phyloP scores from a whole-genome alignment of 2,888 invertebrate genomes.

The Sarcophaga subvicina region DNA sequence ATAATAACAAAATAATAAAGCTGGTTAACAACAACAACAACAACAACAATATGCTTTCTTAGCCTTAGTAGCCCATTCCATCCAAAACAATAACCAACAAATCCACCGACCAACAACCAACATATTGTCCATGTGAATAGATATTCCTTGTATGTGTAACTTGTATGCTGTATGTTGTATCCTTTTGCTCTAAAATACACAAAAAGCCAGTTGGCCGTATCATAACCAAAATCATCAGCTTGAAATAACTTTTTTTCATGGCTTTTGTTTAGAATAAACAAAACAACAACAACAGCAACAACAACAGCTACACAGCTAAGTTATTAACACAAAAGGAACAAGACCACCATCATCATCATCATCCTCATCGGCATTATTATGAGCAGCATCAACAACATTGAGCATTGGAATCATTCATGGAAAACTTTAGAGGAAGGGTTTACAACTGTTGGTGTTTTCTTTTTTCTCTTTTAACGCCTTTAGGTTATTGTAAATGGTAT shows the following conservation, averaged over 20 bases:
- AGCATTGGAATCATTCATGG: conserved; percentile 34
- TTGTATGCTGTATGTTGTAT: not conserved
- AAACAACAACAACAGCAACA: conserved; percentile 23
- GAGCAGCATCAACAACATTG: conserved; percentile 30
- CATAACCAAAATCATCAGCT: conserved; percentile 57
- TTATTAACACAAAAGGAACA: not conserved
- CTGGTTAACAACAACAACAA: conserved; percentile 52
- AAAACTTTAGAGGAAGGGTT: not conserved
- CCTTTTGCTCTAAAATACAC: not conserved
- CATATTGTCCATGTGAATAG: too few species aligned
- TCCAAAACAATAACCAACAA: not conserved
- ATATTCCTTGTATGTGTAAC: not conserved
- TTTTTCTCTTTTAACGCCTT: conserved; percentile 34
- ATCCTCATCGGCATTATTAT: conserved; percentile 29
- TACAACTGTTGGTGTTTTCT: not conserved
- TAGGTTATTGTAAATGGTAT: conserved; percentile 53
- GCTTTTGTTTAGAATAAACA: conserved; percentile 45
- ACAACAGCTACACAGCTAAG: not conserved
- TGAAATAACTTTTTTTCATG: conserved; percentile 34
- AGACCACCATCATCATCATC: conserved; percentile 39
- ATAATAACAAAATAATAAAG: conserved; percentile 44
- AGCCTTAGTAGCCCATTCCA: not conserved
- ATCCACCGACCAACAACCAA: not conserved
- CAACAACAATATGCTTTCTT: conserved; percentile 46
- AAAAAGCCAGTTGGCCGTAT: conserved; percentile 63